phyloP scores from a whole-genome alignment of 2,888 invertebrate genomes.

The Lordiphosa fenestrarum region DNA sequence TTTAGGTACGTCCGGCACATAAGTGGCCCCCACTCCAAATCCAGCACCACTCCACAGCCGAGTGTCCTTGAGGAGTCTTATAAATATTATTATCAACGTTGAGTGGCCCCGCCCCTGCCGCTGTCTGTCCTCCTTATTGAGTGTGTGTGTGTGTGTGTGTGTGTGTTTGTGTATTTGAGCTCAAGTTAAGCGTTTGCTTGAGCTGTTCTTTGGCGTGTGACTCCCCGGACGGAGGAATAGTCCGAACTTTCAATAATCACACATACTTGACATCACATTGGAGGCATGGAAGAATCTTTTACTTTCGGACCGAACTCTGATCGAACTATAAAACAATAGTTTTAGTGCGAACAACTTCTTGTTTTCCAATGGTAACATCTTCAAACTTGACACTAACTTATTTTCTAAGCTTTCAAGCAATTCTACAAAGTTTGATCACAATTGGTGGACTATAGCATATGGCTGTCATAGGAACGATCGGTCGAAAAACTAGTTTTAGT shows the following conservation, averaged over 20 bases:
- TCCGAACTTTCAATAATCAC: not conserved
- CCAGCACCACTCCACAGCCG: conserved; percentile 7
- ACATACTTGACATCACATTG: not conserved
- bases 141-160: not conserved
- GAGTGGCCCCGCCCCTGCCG: conserved; percentile 37
- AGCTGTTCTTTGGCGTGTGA: conserved; percentile 8
- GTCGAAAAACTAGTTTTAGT: no score
- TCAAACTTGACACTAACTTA: no score
- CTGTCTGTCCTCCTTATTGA: conserved; percentile 3
- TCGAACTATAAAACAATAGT: no score
- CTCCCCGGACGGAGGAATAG: conserved; percentile 4
- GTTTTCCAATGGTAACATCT: no score
- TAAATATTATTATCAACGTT: conserved; percentile 73
- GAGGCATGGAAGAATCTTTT: no score
- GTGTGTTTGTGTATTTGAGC: not conserved
- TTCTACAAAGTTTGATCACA: no score
- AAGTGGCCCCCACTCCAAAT: conserved; percentile 40
- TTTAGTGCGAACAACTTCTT: no score
- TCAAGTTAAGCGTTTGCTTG: conserved; percentile 16
- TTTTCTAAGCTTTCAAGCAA: no score
- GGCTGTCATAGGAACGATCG: no score
- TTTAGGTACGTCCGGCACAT: conserved; percentile 42
- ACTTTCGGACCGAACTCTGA: no score
- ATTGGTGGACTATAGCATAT: no score
- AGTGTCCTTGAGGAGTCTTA: conserved; percentile 74